These are phyloP conservation scores for Philonicus albiceps DNA, from an alignment of 2,888 invertebrate genomes.

Conservation along the genomic window DNA sequence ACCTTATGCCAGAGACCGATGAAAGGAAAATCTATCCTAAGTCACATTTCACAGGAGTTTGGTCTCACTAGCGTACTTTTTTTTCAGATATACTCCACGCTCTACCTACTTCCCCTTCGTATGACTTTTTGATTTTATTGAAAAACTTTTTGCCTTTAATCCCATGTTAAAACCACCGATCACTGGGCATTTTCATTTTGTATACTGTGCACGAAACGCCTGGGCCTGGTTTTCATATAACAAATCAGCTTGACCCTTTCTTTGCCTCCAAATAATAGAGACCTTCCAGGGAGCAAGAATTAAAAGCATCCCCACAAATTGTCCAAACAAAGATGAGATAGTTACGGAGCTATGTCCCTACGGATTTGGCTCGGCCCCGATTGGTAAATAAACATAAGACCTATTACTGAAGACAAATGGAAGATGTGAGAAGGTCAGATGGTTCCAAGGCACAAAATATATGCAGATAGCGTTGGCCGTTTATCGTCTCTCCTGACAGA, in stretches of 20 bases:
- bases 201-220: neutral
- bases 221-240: neutral
- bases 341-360: neutral
- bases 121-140: neutral
- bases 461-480: slow-evolving; percentile 4
- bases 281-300: neutral
- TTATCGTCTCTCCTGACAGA: slow-evolving; percentile 1
- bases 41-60: neutral
- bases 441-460: neutral
- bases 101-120: neutral
- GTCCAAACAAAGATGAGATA: neutral
- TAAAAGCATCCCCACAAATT: neutral
- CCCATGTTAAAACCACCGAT: neutral
- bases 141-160: neutral
- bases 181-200: neutral
- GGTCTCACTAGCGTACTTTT: neutral
- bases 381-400: neutral
- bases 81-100: neutral
- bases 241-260: neutral
- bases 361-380: neutral
- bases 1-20: neutral
- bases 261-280: neutral
- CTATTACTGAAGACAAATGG: neutral
- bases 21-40: neutral
- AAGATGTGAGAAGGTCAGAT: neutral